Base-by-base conservation (phyloP, 2,888 invertebrate genomes). In the Antheraea assamensis region DNA sequence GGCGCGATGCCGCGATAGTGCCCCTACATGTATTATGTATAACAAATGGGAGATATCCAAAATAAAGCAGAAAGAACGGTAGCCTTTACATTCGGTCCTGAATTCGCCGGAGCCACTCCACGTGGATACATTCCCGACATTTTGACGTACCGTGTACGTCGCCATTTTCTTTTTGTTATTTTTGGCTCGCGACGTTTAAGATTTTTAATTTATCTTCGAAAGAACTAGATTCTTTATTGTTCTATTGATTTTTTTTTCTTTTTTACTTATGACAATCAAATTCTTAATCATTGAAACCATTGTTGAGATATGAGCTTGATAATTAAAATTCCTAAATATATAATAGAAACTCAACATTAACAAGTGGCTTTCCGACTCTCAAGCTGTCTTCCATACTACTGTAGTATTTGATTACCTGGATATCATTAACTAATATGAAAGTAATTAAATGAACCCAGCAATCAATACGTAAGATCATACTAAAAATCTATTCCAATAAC, bases 1-100 rank as follows among this genome's bases (percentile, higher is more conserved):
- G 89, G 80, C 85, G 91, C 91, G 93, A 94, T 94, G 88, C 89
- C 84, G 88, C 88, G 93, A 94, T 93, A 93, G 88, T 90, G 86
- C 80, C 88, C 88, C 87, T 85, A 90, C 91, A 93, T 93, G 93
- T 92, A 92, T 94, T 91, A 93, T 94, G 93, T 94, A 94, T 94
- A 92, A 94, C 94, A 94, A 93, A 94, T 94, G 93, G 92, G 91
- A 92, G 89, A 92, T 92, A 93, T 92, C 90, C 91, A 90, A 93
- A 94, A 94, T 93, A 93, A 93, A 93, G 88, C 89, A 88, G 82
- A 80, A 76, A 80, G 83, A 58, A 81, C 82, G 77, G 88, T 85
- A 86, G 85, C 89, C 88, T 85, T 85, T 84, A 85, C 87, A 87
- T 86, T 87, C 85, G 89, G 85, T 89, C 90, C 85, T 88, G 91